Evolutionary conservation across 1,140 invertebrate species (phyloP), one percentile per base, ranked within the genome.

Genomic region (Drosophila aff.): DNA sequence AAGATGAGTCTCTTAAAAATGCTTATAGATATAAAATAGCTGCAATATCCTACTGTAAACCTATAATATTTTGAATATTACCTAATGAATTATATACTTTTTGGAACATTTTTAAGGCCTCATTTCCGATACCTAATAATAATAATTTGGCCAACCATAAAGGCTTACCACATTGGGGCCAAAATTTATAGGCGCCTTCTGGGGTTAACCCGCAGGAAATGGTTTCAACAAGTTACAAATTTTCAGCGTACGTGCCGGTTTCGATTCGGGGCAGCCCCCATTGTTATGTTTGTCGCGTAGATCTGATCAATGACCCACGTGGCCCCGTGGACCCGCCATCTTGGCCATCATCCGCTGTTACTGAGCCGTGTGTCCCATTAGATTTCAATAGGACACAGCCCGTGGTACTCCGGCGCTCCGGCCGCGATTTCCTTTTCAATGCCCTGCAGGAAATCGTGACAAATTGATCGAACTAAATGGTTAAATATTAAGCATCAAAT

Each of bases 401-500:
- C 21, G 26, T 23, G 44, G 53, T 15, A 36, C 50, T 69, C 40
- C 52, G 43, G 62, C 26, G 41, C 41, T 67, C 43, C 31, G 43
- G 15, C 21, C 10, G n/a, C 68, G 65, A 38, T 72, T 62, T 79
- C 38, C 36, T 64, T 75, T 82, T 76, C 44, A 66, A 61, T 76
- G 65, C 58, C 61, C 58, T 38, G 49, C 59, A 78, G 84, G 84
- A 87, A 87, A 89, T 87, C 89, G 85, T 89, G 77, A 82, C 59
- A 87, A 87, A 87, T 87, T 87, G 84, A 87, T 87, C 89, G 84
- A 89, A 87, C 84, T 87, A 87, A 87, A 87, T 89, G 81, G 85
- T 76, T 83, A 89, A 87, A 87, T 89, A 89, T 87, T 85, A 68
- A 74, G 76, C 81, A 72, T 79, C 69, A 87, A 87, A 87, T 89